phyloP scores from a whole-genome alignment of 2,113 vertebrate genomes.

The Engystomops pustulosus region DNA sequence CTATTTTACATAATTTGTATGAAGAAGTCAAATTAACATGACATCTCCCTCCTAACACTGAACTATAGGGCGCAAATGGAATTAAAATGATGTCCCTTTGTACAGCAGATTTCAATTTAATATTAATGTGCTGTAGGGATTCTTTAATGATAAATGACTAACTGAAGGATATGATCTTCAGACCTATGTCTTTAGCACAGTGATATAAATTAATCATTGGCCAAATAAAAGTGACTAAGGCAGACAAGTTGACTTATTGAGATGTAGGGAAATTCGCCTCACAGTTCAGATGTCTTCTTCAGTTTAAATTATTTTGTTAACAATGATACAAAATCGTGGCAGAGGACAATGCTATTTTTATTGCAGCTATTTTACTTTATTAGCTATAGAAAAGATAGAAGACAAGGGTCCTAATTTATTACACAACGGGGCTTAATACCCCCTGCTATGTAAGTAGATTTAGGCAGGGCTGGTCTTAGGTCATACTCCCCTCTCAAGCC shows the following conservation, averaged over 20 bases:
- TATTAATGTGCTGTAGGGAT: conserved; percentile 58
- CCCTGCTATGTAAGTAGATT: too few relatives aligned
- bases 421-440: too few relatives aligned
- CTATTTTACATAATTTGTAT: conserved; percentile 49
- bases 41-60: conserved; percentile 53
- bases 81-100: conserved; percentile 60
- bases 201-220: conserved; percentile 55
- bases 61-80: conserved; percentile 57
- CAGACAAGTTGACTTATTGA: conserved; percentile 56
- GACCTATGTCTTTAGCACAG: conserved; percentile 56
- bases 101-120: conserved; percentile 51
- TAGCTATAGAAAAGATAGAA: not conserved
- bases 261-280: conserved; percentile 31
- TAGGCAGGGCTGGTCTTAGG: too few relatives aligned
- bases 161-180: conserved; percentile 58
- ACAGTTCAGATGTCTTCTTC: not conserved
- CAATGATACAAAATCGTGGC: not conserved
- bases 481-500: too few relatives aligned
- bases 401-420: not conserved
- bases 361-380: not conserved
- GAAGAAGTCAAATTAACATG: conserved; percentile 53
- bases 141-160: conserved; percentile 60
- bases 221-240: conserved; percentile 50
- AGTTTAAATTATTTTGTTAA: conserved; percentile 21
- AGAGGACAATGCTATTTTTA: not conserved